Evolutionary conservation across 2,797 vertebrate species (phyloP).

Genomic region (Carduelis carduelis): DNA sequence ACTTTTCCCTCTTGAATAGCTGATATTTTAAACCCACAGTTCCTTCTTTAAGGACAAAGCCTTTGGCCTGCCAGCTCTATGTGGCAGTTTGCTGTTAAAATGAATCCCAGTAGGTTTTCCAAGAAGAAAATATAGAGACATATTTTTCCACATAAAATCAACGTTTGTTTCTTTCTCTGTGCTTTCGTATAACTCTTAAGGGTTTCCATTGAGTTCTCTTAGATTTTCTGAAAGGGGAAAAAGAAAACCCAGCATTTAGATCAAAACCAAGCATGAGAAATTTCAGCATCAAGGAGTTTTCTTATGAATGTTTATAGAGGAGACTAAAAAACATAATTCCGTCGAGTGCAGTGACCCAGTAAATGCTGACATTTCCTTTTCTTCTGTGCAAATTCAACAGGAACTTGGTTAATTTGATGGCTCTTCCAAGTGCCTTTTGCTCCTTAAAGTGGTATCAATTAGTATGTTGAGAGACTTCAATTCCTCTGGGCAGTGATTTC

Average conservation of each 20-base stretch:
- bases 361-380: background rate
- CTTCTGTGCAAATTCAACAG: background rate
- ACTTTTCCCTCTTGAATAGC: background rate
- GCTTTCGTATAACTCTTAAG: background rate
- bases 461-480: accelerated
- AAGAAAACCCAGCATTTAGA: background rate
- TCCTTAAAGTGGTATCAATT: accelerated
- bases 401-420: background rate
- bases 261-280: background rate
- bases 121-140: background rate
- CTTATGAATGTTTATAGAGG: background rate
- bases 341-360: background rate
- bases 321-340: background rate
- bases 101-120: background rate
- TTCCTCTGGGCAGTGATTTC: background rate
- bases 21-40: background rate
- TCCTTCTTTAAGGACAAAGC: constrained; percentile 41
- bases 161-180: background rate
- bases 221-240: background rate
- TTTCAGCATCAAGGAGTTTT: background rate
- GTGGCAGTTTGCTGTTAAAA: background rate
- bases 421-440: background rate
- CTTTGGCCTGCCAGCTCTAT: background rate
- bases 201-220: background rate
- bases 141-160: constrained; percentile 44